Evolutionary conservation across 1,140 invertebrate genomes (phyloP).

Genomic region (Drosophila virilis): DNA sequence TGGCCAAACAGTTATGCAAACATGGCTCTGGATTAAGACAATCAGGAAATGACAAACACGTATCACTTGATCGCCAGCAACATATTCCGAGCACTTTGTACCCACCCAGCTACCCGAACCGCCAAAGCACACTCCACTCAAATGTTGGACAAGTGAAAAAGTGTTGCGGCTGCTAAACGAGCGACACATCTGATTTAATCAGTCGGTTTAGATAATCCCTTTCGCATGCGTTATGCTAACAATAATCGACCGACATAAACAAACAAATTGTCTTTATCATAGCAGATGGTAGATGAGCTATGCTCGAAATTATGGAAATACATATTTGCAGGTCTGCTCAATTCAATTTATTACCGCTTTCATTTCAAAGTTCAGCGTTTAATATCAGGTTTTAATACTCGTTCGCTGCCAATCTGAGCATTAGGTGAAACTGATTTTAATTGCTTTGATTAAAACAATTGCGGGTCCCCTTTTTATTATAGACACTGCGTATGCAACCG

Average conservation of each 20-base stretch:
- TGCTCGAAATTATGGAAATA: too few relatives aligned
- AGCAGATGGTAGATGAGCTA: too few relatives aligned
- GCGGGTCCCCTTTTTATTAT: slow-evolving; percentile 48
- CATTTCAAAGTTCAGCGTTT: not conserved
- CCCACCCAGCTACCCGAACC: not conserved
- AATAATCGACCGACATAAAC: not conserved
- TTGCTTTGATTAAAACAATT: slow-evolving; percentile 55
- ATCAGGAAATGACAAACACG: slow-evolving; percentile 62
- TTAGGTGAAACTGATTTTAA: slow-evolving; percentile 57
- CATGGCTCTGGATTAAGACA: slow-evolving; percentile 58
- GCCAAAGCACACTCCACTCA: not conserved
- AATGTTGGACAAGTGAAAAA: slow-evolving; percentile 23
- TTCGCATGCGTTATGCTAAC: not conserved
- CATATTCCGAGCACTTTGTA: slow-evolving; percentile 6
- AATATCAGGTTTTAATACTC: slow-evolving; percentile 1
- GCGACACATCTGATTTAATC: slow-evolving; percentile 27
- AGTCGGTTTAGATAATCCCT: slow-evolving; percentile 2
- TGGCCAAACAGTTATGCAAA: slow-evolving; percentile 27
- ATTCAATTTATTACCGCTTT: not conserved
- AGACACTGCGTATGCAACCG: slow-evolving; percentile 18
- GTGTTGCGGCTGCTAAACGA: slow-evolving; percentile 35
- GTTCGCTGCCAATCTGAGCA: not conserved
- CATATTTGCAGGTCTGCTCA: not conserved
- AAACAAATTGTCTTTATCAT: not conserved
- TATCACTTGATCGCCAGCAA: slow-evolving; percentile 23